A percentile compares a stretch with the other conserved stretches of the same genome.
Conservation (phyloP, 1,140 invertebrate species). For the Ceratitis capitata region DNA sequence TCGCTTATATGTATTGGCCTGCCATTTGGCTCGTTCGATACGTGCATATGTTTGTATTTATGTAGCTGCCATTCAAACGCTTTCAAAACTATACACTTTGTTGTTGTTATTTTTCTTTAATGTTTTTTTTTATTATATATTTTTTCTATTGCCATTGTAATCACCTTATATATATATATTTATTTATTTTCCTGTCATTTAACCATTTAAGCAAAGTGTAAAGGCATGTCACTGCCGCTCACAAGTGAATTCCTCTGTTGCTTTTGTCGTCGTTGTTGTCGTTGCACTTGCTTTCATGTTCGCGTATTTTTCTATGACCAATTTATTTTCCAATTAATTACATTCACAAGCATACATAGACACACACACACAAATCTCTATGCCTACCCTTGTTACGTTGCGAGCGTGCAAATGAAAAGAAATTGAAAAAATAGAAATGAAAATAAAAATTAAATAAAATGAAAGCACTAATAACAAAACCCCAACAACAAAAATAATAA, state of each 20-base stretch:
- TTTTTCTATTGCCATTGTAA: not conserved
- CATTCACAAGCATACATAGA: too few species aligned
- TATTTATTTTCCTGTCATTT: slow-evolving; percentile 32
- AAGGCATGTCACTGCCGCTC: slow-evolving; percentile 29
- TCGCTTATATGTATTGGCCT: too few species aligned
- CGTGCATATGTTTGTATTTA: too few species aligned
- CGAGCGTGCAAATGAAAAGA: not conserved
- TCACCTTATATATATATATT: slow-evolving; percentile 21
- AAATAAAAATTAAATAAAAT: not conserved
- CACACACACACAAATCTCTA: too few species aligned
- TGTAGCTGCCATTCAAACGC: not conserved
- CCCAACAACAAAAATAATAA: too few species aligned
- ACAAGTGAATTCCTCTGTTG: slow-evolving; percentile 8
- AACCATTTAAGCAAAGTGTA: slow-evolving; percentile 34
- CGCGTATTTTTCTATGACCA: slow-evolving; percentile 23
- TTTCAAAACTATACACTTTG: not conserved
- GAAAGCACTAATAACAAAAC: not conserved
- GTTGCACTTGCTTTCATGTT: not conserved
- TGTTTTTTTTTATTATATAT: not conserved
- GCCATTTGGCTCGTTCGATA: not conserved
- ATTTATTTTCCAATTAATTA: slow-evolving; percentile 38
- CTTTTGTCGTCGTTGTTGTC: not conserved
- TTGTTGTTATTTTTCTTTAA: not conserved
- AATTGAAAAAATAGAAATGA: not conserved
- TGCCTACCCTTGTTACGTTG: too few species aligned